Evolutionary conservation across 2,113 vertebrate species (phyloP), one percentile per base, ranked within the genome.

Genomic region (Oophaga pumilio): DNA sequence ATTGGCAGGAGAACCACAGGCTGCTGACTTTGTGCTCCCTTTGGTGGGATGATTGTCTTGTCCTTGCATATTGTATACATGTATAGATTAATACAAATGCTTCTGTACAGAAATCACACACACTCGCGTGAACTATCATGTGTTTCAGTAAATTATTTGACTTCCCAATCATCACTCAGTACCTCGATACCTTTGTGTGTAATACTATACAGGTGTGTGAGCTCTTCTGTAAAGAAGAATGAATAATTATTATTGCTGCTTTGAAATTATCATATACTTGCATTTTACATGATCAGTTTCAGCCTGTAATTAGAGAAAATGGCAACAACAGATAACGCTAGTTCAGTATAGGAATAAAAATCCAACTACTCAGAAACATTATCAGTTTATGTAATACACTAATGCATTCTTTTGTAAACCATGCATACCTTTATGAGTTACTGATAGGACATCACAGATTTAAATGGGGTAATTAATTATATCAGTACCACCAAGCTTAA

Each of bases 81-180:
- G 43, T 78, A 66, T 53, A 64, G 73, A 28, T 76, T 76, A 76
- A 60, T 84, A 73, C 43, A 59, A 14, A 28, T 17, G 12, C 76
- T 59, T 76, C 10, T 74, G 68, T 76, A 74, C 66, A 85, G 89
- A 87, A 60, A 15, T 43, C 84, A 89, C 87, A 28, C 26, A 14
- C 84, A 69, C 60, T 26, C 11, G 87, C 89, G 15, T 50, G 59
- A 82, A 53, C 76, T 79, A 18, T 26, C 8, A 57, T 79, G 20
- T 59, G 59, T 79, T 26, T 79, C 53, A 79, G 28, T 59, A 79
- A 57, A 59, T 79, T 52, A 79, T 53, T 53, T 53, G 76, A 24
- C 15, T 79, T 79, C 18, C 76, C 24, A 56, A 28, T 17, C 24
- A 59, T 20, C 24, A 60, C 53, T 33, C 77, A 77, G 49, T 56